These are phyloP conservation scores for Corythornis madagascariensis DNA, from an alignment of 2,113 vertebrate species.

Conservation along the genomic window DNA sequence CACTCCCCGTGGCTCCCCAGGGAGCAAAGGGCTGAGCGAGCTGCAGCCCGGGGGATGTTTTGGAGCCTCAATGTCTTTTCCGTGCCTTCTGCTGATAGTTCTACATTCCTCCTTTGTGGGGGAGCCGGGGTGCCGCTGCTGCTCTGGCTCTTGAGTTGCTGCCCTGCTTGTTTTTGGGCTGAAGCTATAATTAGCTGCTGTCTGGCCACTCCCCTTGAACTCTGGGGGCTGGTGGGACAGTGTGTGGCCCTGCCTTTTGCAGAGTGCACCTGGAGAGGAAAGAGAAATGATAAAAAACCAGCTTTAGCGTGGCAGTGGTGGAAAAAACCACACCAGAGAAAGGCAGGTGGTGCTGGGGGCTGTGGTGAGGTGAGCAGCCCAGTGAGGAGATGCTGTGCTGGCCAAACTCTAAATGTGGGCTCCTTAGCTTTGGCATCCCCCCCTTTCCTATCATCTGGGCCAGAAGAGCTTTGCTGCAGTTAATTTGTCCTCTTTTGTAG, in stretches of 20 bases:
- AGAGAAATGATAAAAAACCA: no score
- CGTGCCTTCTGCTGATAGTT: background rate
- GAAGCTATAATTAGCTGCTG: slow-evolving; percentile 3
- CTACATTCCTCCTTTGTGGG: background rate
- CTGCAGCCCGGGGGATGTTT: background rate
- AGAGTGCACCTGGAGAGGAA: no score
- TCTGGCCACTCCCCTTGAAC: background rate
- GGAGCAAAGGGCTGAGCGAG: background rate
- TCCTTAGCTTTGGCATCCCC: background rate
- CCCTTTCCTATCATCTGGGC: background rate
- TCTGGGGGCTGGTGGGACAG: background rate
- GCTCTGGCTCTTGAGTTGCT: background rate
- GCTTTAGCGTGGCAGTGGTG: background rate
- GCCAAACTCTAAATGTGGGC: slow-evolving; percentile 14
- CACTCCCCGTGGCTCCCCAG: no score
- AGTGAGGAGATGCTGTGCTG: background rate
- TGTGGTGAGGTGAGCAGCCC: background rate
- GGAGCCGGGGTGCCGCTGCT: background rate
- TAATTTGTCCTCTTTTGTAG: slow-evolving; percentile 54
- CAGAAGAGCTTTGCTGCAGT: slow-evolving; percentile 36
- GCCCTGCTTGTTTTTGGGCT: slow-evolving; percentile 18
- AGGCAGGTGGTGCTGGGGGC: background rate
- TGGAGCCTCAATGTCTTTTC: background rate
- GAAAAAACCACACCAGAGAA: accelerated
- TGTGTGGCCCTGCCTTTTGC: background rate